Base-by-base conservation (phyloP, 1,140 invertebrate genomes). In the Stenopsyche tienmushanensis region DNA sequence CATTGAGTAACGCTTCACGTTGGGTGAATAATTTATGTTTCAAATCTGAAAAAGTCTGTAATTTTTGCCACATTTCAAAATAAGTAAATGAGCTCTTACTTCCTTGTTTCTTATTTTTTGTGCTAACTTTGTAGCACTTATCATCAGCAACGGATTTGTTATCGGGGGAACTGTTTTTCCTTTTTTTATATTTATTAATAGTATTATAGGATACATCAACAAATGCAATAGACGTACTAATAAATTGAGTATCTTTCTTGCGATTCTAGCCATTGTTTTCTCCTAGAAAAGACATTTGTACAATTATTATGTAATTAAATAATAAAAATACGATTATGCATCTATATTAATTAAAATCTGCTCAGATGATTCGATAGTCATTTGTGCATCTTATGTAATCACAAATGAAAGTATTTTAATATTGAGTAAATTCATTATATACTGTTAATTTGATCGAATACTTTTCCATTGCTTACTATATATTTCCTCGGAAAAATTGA, bases 91-190 rank as follows among this genome's bases (percentile, higher is more conserved):
- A 45, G 3, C 15, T 45, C 75, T 77, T 71, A 86, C 86, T 82
- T 86, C 76, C 81, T 74, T 80, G 42, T 74, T 84, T 69, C 85
- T 82, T 72, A 88, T 87, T 78, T 82, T 84, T 60, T 73, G 75
- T 2, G 85, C 80, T 49, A 87, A 73, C 62, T 82, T 79, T 5
- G 83, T 85, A 29, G 85, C 85, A 49, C 85, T 83, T 69, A 84
- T 81, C 63, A 85, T 78, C 15, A 88, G 78, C 64, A 86, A 71
- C 34, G 80, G 80, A 71, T 85, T 83, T 1, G 72, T 76, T 13
- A 86, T 85, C 5, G 82, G 78, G 21, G 86, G 83, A 71, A 84
- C 78, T 72, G 77, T 82, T 65, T 76, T 79, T 24, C 80, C 82
- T 66, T 76, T 72, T 71, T 72, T 76, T 3, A 80, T 72, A 64